Evolutionary conservation across 2,888 invertebrate genomes (phyloP), one percentile per base, ranked within the genome.

Genomic region (Notodonta dromedarius): DNA sequence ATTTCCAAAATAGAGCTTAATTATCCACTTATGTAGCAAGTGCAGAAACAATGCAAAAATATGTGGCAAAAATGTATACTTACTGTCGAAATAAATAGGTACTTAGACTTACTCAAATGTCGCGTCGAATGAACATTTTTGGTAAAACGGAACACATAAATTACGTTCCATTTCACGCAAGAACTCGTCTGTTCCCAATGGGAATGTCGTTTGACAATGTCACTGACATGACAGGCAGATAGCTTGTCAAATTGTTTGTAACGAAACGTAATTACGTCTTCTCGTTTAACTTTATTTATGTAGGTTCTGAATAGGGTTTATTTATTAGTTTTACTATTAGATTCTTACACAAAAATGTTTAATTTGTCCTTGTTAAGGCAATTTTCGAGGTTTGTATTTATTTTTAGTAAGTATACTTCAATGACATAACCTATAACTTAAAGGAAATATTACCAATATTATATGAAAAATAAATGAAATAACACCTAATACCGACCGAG

Each of bases 301-400:
- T 24, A 24, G 24, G 24, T 48, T 48, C n/a, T 48, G 5, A 13
- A 48, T 48, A 48, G n/a, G 11, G 5, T 24, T 24, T 51, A 51
- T 51, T 51, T 13, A 40, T 24, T 24, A 16, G 9, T 51, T 51
- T 48, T n/a, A 6, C 14, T 14, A 14, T 9, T 8, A 4, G 11
- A 50, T 4, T 8, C 7, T n/a, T 16, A 9, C 16, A 4, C 16
- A 50, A 59, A 82, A 60, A 89, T 89, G 88, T 83, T 87, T 60
- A 80, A 83, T 80, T 74, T 86, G 58, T 83, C 89, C 8, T 56
- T 91, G 60, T 60, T 93, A n/a, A 85, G 76, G 66, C 89, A 90
- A 64, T 88, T 92, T 76, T 81, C 90, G 11, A 86, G 88, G 92
- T 91, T 58, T 51, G 50, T 35, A n/a, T 58, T 11, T 35, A 50